Base-by-base conservation (phyloP, 2,888 invertebrate species). In the Cenopis cana region DNA sequence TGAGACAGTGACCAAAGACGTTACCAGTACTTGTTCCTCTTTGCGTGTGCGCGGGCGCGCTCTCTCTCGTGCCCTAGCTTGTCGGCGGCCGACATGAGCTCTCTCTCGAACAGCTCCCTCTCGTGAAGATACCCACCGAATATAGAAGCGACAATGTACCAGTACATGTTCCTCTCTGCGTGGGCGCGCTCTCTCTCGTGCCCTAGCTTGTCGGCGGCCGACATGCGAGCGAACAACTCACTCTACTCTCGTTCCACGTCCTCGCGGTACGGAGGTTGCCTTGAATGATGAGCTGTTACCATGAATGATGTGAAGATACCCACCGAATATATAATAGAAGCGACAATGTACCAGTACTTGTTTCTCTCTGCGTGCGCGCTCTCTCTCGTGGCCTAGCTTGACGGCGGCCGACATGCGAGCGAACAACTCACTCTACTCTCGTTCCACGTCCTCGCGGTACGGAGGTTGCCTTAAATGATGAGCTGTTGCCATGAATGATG, bases 181-280 rank as follows among this genome's bases (percentile, higher is more conserved):
- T 97, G 96, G 0, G 96, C 95, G 49, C 97, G 88, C 85, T 98
- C 98, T 69, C 96, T 94, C 85, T 98, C 98, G 82, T 98, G 97
- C 17, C 97, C 97, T 0, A 97, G 95, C 75, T 97, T 95, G 0
- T 98, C 95, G 0, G 97, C 96, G 20, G 95, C 95, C 0, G 97
- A 96, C 83, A 97, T 94, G 0, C 95, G 94, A 0, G 95, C 94
- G 83, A 97, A 97, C 12, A 95, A 86, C 66, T 96, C 96, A 3
- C 97, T 89, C 85, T 98, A 98, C n/a, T 94, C 94, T 57, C 95
- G 93, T 82, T 98, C 98, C 0, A 95, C 94, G 2, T 94, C 90
- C 12, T 94, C 91, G 80, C 97, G 96, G 14, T 95, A 0, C 94
- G 88, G 1, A 96, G 87, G 0, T 94, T 89, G 46, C 95, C 96